These are phyloP conservation scores for Tanypteryx hageni DNA, from an alignment of 2,888 invertebrate genomes.

Conservation along the genomic window DNA sequence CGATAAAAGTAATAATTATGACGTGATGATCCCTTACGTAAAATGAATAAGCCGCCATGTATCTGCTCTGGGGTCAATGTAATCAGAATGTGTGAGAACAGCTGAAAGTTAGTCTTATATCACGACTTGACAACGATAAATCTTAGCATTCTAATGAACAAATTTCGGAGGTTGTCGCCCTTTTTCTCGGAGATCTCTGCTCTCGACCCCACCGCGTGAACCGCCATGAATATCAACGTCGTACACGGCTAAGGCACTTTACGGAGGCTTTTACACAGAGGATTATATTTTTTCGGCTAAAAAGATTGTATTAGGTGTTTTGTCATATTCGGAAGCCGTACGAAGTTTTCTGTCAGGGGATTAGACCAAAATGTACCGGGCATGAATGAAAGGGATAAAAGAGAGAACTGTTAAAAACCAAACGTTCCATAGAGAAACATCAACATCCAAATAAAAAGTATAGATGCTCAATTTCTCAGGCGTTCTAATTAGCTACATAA, in stretches of 20 bases:
- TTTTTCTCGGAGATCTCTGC: background rate
- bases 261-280: background rate
- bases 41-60: no score
- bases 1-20: no score
- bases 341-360: background rate
- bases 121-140: background rate
- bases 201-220: background rate
- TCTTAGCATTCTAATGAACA: background rate
- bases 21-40: no score
- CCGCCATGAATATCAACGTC: background rate
- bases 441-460: no score
- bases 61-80: background rate
- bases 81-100: background rate
- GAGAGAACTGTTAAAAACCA: background rate
- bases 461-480: no score
- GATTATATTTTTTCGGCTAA: constrained; percentile 8
- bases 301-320: background rate
- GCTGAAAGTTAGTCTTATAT: background rate
- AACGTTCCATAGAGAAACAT: no score
- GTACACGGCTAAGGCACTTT: background rate
- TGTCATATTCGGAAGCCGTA: constrained; percentile 19
- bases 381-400: background rate
- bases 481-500: no score
- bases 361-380: background rate
- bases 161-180: constrained; percentile 7